phyloP scores from a whole-genome alignment of 2,113 vertebrate genomes.

The Gymnorhina tibicen region DNA sequence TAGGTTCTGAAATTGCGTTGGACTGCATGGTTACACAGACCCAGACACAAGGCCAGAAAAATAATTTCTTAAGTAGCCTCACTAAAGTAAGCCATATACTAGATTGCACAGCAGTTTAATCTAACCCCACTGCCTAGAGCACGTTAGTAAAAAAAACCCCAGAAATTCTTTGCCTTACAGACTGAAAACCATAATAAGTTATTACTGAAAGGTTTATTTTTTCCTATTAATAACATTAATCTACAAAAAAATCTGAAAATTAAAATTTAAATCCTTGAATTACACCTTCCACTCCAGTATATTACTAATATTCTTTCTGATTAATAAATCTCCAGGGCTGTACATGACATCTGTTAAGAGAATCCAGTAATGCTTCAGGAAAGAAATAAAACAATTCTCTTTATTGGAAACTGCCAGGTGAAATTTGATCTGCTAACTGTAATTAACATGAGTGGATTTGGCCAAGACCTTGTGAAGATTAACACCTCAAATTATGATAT shows the following conservation, averaged over 20 bases:
- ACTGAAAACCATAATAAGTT: background rate
- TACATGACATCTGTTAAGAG: background rate
- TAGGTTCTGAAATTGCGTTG: background rate
- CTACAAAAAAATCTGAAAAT: background rate
- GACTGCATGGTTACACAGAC: background rate
- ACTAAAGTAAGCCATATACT: background rate
- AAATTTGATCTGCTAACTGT: background rate
- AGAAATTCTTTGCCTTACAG: background rate
- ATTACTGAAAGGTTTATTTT: background rate
- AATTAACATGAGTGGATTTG: background rate
- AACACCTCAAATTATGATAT: background rate
- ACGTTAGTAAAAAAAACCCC: background rate
- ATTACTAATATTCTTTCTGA: background rate
- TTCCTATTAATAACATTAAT: background rate
- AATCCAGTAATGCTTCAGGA: background rate
- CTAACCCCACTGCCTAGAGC: background rate
- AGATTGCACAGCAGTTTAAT: background rate
- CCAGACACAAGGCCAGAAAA: background rate
- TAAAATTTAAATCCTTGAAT: background rate
- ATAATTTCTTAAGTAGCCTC: background rate
- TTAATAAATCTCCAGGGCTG: background rate
- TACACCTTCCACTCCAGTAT: background rate
- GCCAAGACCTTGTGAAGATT: background rate
- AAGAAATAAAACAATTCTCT: background rate
- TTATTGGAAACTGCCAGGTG: background rate